A percentile compares a stretch with the other conserved stretches of the same genome.
Evolutionary conservation across 2,113 vertebrate genomes (phyloP).

Genomic region (Oreochromis niloticus): DNA sequence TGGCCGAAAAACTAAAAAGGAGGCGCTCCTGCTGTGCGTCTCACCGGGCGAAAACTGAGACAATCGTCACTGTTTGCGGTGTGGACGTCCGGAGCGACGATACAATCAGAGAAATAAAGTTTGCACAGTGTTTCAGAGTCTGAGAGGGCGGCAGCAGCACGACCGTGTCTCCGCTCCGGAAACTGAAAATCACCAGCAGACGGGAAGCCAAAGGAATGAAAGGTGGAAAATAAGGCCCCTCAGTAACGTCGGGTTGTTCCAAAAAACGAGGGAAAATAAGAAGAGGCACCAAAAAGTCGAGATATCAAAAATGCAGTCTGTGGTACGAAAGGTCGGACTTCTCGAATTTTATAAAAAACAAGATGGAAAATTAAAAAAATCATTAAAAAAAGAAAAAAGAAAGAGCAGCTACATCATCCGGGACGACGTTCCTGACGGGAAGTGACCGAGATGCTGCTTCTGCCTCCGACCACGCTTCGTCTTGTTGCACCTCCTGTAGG

Average conservation of each 20-base stretch:
- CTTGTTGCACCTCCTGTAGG: slow-evolving; percentile 91
- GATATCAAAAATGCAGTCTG: slow-evolving; percentile 60
- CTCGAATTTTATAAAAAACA: slow-evolving; percentile 29
- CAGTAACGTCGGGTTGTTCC: slow-evolving; percentile 1
- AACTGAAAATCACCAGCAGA: slow-evolving; percentile 26
- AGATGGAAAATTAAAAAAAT: slow-evolving; percentile 42
- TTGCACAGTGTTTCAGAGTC: slow-evolving; percentile 31
- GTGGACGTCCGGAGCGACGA: background rate
- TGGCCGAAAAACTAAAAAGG: background rate
- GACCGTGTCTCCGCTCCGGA: background rate
- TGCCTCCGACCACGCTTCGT: slow-evolving; percentile 92
- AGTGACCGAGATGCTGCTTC: slow-evolving; percentile 97
- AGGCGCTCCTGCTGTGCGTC: background rate
- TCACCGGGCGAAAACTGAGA: background rate
- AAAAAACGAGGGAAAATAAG: slow-evolving; percentile 4
- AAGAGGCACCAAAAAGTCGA: slow-evolving; percentile 52
- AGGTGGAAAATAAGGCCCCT: slow-evolving; percentile 63
- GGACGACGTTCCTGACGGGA: slow-evolving; percentile 91
- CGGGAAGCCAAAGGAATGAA: slow-evolving; percentile 49
- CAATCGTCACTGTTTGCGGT: background rate
- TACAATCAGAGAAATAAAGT: slow-evolving; percentile 12
- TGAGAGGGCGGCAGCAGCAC: background rate
- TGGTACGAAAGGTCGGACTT: slow-evolving; percentile 52
- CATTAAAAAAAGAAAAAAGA: background rate
- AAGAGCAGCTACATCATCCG: slow-evolving; percentile 86